Evolutionary conservation across 2,113 vertebrate genomes (phyloP), one percentile per base, ranked within the genome.

Genomic region (Climacteris rufus): DNA sequence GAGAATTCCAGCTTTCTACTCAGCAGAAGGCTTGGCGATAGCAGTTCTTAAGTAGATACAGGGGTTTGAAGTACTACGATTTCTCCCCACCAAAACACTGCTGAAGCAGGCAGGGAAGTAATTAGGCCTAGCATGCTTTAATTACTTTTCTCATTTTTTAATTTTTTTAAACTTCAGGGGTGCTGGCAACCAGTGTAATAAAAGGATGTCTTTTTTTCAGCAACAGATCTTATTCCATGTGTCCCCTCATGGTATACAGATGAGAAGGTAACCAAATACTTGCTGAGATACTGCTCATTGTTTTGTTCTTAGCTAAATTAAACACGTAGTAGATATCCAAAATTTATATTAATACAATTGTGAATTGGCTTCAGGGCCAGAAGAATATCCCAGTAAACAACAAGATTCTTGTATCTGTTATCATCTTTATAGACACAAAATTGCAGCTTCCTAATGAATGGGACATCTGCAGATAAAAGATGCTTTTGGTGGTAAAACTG

Each of bases 161-260:
- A 96, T 96, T 95, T 97, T 97, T 96, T 93, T 91, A 65, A 98
- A 97, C 97, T 97, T 98, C 97, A 94, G 97, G 96, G 89, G 93
- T 96, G 83, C 96, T 97, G 91, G 86, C 92, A 91, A 50, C 28
- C 82, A 56, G 12, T 25, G 45, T 69, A 80, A 83, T 27, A 47
- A 87, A 90, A 87, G 47, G 59, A 86, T 68, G 83, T 56, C 52
- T 83, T 95, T 92, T 93, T 86, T 89, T 83, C 79, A 86, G 90
- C 50, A 88, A 9, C 44, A 57, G 59, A 84, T 68, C 70, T 78
- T 90, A 74, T 53, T 94, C 57, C 37, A 13, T 83, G 80, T 85
- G 17, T 91, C 47, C 28, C 60, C 33, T 54, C 44, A 49, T 40
- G 7, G 66, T 80, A 57, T 84, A 61, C 45, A 93, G 91, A 96